Evolutionary conservation across 2,888 invertebrate genomes (phyloP).

Genomic region (Habroteleia sp.): DNA sequence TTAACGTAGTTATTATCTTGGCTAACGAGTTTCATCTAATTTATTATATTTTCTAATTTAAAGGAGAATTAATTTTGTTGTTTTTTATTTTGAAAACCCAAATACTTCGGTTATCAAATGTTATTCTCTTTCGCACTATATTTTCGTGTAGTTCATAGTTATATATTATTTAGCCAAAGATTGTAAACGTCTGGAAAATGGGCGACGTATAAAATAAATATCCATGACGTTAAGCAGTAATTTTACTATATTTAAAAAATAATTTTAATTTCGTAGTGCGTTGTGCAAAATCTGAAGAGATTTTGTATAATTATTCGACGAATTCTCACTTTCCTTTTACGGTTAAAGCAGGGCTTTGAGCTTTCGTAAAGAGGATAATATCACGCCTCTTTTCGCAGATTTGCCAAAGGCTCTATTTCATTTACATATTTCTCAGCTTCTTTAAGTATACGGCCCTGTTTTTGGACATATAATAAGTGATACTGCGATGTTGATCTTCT

Average conservation of each 20-base stretch:
- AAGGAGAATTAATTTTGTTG: slow-evolving; percentile 13
- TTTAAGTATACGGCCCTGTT: slow-evolving; percentile 42
- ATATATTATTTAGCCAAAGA: no score
- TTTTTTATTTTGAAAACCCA: slow-evolving; percentile 23
- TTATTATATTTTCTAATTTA: slow-evolving; percentile 50
- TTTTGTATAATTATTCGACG: slow-evolving; percentile 57
- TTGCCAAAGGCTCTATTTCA: slow-evolving; percentile 72
- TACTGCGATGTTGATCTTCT: not conserved
- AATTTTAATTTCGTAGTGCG: slow-evolving; percentile 35
- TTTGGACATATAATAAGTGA: slow-evolving; percentile 20
- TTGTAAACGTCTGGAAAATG: slow-evolving; percentile 2
- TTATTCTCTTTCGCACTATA: no score
- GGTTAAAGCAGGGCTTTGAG: slow-evolving; percentile 34
- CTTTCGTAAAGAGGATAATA: slow-evolving; percentile 34
- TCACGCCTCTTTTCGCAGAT: slow-evolving; percentile 45
- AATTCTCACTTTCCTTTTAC: slow-evolving; percentile 32
- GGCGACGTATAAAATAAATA: slow-evolving; percentile 19
- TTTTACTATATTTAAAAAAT: slow-evolving; percentile 44
- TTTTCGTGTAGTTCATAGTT: no score
- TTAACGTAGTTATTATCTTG: slow-evolving; percentile 46
- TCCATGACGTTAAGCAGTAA: slow-evolving; percentile 14
- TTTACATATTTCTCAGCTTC: slow-evolving; percentile 68
- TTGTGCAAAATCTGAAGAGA: slow-evolving; percentile 45
- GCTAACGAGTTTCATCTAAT: slow-evolving; percentile 55
- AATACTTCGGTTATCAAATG: slow-evolving; percentile 1